phyloP scores from a whole-genome alignment of 1,140 invertebrate genomes.

The Phocides pigmalion region DNA sequence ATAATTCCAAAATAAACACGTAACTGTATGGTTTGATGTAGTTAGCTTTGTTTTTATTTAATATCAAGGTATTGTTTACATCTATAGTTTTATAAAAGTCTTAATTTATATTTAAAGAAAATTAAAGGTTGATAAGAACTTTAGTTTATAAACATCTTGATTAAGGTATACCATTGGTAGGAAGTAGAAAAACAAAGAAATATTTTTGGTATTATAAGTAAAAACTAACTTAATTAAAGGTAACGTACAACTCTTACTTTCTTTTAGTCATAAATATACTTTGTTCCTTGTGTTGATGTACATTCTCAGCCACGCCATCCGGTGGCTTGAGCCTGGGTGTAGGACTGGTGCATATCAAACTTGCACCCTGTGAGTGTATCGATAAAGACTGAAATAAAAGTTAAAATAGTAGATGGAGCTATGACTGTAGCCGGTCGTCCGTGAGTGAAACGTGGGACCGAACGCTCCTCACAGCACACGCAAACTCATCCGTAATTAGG shows the following conservation, averaged over 20 bases:
- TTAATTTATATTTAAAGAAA: no score
- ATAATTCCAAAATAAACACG: no score
- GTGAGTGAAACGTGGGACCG: slow-evolving; percentile 67
- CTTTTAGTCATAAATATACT: slow-evolving; percentile 56
- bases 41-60: no score
- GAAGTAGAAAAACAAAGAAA: no score
- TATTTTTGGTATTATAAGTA: background rate
- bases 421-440: slow-evolving; percentile 55
- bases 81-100: no score
- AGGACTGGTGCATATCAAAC: slow-evolving; percentile 39
- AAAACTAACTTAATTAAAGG: slow-evolving; percentile 11
- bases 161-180: no score
- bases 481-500: slow-evolving; percentile 63
- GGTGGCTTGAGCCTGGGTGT: slow-evolving; percentile 34
- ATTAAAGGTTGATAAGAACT: no score
- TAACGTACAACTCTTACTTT: slow-evolving; percentile 70
- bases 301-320: slow-evolving; percentile 50
- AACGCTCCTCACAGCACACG: slow-evolving; percentile 58
- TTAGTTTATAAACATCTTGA: no score
- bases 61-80: no score
- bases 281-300: slow-evolving; percentile 56
- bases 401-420: slow-evolving; percentile 29
- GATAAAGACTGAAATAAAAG: slow-evolving; percentile 54
- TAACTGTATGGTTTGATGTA: no score
- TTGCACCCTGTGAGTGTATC: slow-evolving; percentile 49